Evolutionary conservation across 2,797 vertebrate species (phyloP).

Genomic region (Muscicapa comitata): DNA sequence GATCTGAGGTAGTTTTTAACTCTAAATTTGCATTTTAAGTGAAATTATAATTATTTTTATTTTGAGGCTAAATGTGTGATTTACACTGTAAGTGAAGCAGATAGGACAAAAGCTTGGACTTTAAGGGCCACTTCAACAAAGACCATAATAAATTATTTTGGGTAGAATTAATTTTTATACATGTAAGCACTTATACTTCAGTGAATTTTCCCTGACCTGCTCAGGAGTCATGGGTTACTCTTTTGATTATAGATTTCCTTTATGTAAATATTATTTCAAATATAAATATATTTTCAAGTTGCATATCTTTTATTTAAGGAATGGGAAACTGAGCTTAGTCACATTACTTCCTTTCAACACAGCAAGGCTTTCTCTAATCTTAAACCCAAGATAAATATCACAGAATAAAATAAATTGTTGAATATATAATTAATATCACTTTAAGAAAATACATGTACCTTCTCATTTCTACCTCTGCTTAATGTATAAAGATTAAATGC

Average conservation of each 20-base stretch:
- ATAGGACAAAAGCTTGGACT: not conserved
- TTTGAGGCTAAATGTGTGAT: not conserved
- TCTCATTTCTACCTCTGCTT: conserved; percentile 42
- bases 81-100: not conserved
- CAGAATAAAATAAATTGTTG: conserved; percentile 46
- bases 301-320: not conserved
- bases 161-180: not conserved
- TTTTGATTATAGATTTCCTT: not conserved
- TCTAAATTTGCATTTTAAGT: conserved; percentile 40
- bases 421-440: conserved; percentile 44
- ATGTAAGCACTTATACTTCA: not conserved
- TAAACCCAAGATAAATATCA: conserved; percentile 18
- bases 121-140: not conserved
- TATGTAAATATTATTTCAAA: conserved; percentile 44
- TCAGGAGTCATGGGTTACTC: not conserved
- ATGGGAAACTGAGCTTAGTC: conserved; percentile 31
- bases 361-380: not conserved
- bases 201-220: not conserved
- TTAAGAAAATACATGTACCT: conserved; percentile 36
- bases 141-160: not conserved
- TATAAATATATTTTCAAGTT: conserved; percentile 17
- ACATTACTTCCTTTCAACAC: not conserved
- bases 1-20: not conserved
- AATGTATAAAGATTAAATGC: conserved; percentile 56
- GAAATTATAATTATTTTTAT: conserved; percentile 27